Evolutionary conservation across 2,797 vertebrate genomes (phyloP), one percentile per base, ranked within the genome.

Genomic region (Tapirus indicus): DNA sequence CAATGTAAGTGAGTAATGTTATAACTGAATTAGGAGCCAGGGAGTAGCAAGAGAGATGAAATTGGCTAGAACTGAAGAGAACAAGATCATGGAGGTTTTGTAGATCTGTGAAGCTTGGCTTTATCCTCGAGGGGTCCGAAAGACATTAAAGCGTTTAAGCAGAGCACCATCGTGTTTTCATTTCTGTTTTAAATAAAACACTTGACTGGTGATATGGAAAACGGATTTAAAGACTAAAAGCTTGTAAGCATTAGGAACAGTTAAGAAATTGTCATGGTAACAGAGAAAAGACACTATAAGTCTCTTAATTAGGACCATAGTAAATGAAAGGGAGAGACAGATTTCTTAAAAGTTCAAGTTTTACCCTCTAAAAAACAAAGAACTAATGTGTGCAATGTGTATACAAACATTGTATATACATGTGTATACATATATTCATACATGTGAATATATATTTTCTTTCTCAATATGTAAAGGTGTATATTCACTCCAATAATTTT

Each of bases 191-290:
- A 78, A 56, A 72, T 82, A 49, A 93, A 94, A 92, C 18, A 47
- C 41, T 89, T 75, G 29, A 71, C 29, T 91, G n/a, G 7, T 60
- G 11, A 54, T 78, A 11, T 49, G 41, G 29, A 79, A 85, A 91
- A 91, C 13, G 93, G 32, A 79, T 75, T 80, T 91, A 75, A 97
- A 95, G 72, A 52, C 17, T 27, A 77, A 89, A 86, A 60, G 4
- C 1, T 32, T 71, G 5, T 16, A 82, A 21, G 20, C 72, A 56
- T 75, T 79, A 79, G 17, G 9, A 69, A 88, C 20, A 62, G 74
- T 66, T 84, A 88, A 84, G 68, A 69, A 66, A 60, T 38, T 84
- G 47, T 80, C 68, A 44, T 54, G 21, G 62, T 7, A 20, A 95
- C 20, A 52, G 52, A 86, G 16, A 72, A 69, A 72, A 78, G 41